A percentile compares a stretch with the other conserved stretches of the same genome.
These are phyloP conservation scores for Tyria jacobaeae DNA, from an alignment of 2,888 invertebrate species.

Conservation along the genomic window DNA sequence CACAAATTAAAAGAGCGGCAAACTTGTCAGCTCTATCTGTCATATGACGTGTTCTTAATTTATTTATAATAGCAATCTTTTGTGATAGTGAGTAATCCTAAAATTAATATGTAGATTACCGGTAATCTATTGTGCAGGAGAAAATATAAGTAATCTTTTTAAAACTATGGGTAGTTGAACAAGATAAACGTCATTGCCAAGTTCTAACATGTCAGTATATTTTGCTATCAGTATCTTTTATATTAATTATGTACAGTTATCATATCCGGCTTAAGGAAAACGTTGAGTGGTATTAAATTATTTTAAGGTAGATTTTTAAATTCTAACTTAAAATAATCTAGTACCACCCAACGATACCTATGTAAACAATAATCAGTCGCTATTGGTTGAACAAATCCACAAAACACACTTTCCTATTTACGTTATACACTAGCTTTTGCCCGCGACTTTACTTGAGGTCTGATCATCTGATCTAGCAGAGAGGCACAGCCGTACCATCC, in stretches of 20 bases:
- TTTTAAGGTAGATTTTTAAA: too few species aligned
- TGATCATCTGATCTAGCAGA: too few species aligned
- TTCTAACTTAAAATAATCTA: too few species aligned
- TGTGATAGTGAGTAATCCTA: not conserved
- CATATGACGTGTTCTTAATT: slow-evolving; percentile 3
- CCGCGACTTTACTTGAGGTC: too few species aligned
- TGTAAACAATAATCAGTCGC: too few species aligned
- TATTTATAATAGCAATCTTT: slow-evolving; percentile 3
- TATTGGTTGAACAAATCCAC: too few species aligned
- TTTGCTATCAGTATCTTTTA: not conserved
- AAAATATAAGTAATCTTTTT: slow-evolving; percentile 9
- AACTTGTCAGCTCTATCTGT: not conserved
- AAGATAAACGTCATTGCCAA: slow-evolving; percentile 4
- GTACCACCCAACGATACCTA: too few species aligned
- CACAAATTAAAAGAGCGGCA: not conserved
- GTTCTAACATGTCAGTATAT: not conserved
- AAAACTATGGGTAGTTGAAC: not conserved
- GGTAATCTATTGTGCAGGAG: not conserved
- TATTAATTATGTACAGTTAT: not conserved
- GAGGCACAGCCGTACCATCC: too few species aligned
- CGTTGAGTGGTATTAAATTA: not conserved
- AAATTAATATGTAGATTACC: slow-evolving; percentile 2
- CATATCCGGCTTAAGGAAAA: not conserved
- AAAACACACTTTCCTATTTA: too few species aligned
- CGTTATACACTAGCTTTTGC: too few species aligned